A percentile compares a stretch with the other conserved stretches of the same genome.
Conservation (phyloP, 92 coral and sea anemone species). For the Phymanthus crucifer region DNA sequence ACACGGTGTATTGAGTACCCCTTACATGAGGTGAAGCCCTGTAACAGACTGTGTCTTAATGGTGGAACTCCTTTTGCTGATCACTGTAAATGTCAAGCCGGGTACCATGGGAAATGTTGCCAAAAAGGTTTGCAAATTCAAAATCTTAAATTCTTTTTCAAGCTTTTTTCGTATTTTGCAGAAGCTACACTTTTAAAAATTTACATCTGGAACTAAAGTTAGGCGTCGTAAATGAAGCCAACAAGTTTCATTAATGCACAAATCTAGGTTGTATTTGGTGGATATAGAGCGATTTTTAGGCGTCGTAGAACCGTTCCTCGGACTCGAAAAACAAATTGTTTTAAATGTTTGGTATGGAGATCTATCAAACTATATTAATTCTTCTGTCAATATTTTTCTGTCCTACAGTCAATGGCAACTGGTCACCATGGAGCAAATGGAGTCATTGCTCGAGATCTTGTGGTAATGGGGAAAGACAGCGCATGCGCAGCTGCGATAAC, state of each 20-base stretch:
- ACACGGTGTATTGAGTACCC: constrained; percentile 9
- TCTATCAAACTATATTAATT: no score
- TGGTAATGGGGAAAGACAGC: constrained; percentile 9
- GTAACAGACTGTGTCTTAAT: constrained; percentile 50
- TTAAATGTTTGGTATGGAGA: no score
- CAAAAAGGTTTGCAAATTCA: constrained; percentile 28
- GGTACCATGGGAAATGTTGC: constrained; percentile 54
- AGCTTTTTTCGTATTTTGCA: neutral
- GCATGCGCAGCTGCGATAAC: constrained; percentile 39
- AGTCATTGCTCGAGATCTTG: constrained; percentile 25
- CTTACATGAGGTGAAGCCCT: constrained; percentile 10
- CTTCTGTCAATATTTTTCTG: neutral
- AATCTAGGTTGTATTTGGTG: no score
- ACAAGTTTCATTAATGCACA: no score
- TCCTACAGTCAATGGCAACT: constrained; percentile 31
- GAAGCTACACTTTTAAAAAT: no score
- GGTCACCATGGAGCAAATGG: constrained; percentile 36
- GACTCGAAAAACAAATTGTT: no score
- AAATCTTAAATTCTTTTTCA: neutral
- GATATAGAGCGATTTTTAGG: no score
- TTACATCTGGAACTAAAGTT: no score
- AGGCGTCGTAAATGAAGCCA: no score
- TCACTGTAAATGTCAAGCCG: constrained; percentile 45
- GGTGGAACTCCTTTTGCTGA: constrained; percentile 35
- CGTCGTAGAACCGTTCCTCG: no score